These are phyloP conservation scores for Caerostris extrusa DNA, from an alignment of 1,140 invertebrate species.

Conservation along the genomic window DNA sequence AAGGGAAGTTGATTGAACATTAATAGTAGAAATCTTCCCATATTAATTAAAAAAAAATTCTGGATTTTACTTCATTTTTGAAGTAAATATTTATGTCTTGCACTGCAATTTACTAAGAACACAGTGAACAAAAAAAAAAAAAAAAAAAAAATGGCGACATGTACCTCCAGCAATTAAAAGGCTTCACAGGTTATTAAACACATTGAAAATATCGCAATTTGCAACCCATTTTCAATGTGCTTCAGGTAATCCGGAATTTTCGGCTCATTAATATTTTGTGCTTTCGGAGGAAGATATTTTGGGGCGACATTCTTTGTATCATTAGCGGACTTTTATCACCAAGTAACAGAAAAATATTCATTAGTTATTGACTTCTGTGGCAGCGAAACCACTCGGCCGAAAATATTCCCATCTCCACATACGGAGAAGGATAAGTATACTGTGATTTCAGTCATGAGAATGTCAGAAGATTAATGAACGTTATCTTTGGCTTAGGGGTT, in stretches of 20 bases:
- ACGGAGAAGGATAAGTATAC: neutral
- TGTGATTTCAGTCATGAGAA: neutral
- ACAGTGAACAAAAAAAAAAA: neutral
- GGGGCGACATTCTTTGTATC: constrained; percentile 42
- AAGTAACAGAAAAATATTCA: constrained; percentile 26
- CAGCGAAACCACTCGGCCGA: neutral
- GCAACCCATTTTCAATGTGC: constrained; percentile 26
- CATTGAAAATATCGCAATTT: constrained; percentile 29
- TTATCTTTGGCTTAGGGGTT: neutral
- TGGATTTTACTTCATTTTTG: neutral
- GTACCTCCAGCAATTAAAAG: neutral
- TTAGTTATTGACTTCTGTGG: constrained; percentile 8
- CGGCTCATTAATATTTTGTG: constrained; percentile 28
- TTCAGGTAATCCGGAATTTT: constrained; percentile 41
- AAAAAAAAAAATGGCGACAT: neutral
- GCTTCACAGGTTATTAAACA: neutral
- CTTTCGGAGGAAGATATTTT: neutral
- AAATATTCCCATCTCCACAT: neutral
- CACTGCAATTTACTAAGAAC: neutral
- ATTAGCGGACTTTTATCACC: constrained; percentile 46
- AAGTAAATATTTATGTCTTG: neutral
- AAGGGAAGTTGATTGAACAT: no score
- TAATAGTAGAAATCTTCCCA: neutral
- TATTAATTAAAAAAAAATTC: no score
- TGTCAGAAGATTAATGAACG: neutral